Evolutionary conservation across 2,797 vertebrate species (phyloP).

Genomic region (Amphiprion clarkii): DNA sequence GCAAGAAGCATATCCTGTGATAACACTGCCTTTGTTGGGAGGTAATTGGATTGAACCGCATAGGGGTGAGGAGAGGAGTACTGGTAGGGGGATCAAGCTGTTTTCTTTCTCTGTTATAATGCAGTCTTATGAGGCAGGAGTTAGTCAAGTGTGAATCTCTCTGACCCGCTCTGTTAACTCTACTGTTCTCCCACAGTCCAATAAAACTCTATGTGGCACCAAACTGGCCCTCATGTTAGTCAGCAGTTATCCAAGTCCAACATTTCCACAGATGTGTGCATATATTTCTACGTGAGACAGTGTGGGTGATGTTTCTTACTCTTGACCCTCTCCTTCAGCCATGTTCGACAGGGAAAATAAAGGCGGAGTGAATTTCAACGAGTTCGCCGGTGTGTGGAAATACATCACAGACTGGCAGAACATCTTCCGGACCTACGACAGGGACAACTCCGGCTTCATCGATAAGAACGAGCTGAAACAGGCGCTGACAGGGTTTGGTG

Average conservation of each 20-base stretch:
- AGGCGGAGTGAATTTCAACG: conserved; percentile 97
- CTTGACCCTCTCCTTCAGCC: conserved; percentile 81
- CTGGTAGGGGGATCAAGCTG: conserved; percentile 32
- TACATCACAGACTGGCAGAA: conserved; percentile 99
- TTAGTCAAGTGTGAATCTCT: conserved; percentile 38
- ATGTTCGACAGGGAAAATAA: conserved; percentile 99
- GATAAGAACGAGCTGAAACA: conserved; percentile 98
- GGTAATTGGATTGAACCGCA: conserved; percentile 72
- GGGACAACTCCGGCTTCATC: conserved; percentile 98
- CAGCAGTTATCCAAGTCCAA: background rate
- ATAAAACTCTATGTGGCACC: background rate
- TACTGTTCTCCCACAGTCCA: conserved; percentile 8
- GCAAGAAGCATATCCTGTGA: conserved; percentile 59
- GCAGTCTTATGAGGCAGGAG: conserved; percentile 27
- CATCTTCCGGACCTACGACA: conserved; percentile 97
- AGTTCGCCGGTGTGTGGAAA: conserved; percentile 98
- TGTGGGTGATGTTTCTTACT: background rate
- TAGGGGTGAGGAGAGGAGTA: conserved; percentile 34
- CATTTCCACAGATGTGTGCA: background rate
- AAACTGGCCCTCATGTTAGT: background rate
- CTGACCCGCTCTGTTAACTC: conserved; percentile 6
- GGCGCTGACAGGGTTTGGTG: conserved; percentile 98
- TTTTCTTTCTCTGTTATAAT: conserved; percentile 33
- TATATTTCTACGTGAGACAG: background rate
- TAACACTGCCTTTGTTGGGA: conserved; percentile 69